A percentile compares a stretch with the other conserved stretches of the same genome.
Conservation (phyloP, 2,888 invertebrate species). For the Thysanoteuthis rhombus region DNA sequence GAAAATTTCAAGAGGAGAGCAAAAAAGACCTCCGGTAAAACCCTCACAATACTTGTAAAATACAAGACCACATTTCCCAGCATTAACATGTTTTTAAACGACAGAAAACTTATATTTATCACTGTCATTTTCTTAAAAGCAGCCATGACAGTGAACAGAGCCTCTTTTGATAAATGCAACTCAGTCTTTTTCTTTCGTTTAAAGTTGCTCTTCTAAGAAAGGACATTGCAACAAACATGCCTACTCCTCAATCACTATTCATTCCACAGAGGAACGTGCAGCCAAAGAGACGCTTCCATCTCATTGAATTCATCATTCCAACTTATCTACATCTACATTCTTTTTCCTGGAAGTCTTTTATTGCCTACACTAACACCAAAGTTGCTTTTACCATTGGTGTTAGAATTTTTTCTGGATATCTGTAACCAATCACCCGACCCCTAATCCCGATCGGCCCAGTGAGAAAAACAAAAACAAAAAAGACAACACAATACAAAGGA, state of each 20-base stretch:
- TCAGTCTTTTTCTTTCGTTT: neutral
- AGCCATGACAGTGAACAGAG: neutral
- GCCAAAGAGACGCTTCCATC: neutral
- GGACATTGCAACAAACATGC: neutral
- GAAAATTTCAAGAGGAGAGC: too few relatives aligned
- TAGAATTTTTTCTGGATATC: neutral
- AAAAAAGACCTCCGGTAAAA: too few relatives aligned
- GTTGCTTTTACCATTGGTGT: neutral
- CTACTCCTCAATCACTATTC: neutral
- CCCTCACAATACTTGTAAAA: neutral
- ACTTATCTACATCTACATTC: neutral
- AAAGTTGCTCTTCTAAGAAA: too few relatives aligned
- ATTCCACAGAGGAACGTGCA: neutral
- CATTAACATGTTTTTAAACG: neutral
- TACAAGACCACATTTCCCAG: neutral
- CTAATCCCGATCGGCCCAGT: neutral
- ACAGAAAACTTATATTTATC: neutral
- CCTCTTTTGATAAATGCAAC: neutral
- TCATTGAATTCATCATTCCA: neutral
- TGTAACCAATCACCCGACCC: neutral
- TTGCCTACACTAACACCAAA: neutral
- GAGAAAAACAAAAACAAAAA: neutral
- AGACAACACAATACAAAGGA: neutral
- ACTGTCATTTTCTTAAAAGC: neutral
- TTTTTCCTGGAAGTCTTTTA: neutral